Evolutionary conservation across 2,797 vertebrate species (phyloP), one percentile per base, ranked within the genome.

Genomic region (Tenualosa ilisha): DNA sequence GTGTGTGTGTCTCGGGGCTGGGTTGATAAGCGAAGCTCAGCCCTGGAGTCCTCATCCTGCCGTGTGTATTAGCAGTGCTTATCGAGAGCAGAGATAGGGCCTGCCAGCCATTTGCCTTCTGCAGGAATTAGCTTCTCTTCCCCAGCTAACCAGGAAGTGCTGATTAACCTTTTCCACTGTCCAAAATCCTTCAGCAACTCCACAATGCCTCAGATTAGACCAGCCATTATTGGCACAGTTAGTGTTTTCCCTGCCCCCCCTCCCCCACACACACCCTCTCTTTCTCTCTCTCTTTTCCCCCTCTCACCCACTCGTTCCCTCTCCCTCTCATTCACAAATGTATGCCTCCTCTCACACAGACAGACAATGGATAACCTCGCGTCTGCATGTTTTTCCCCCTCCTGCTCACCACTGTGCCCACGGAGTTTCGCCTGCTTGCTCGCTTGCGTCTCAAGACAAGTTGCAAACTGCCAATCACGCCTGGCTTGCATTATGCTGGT

Each of bases 61-160:
- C 96, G 95, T 96, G 96, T 96, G 96, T 97, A 97, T 97, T 97
- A 97, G 96, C 96, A 96, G 96, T 96, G 95, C 96, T 97, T 97
- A 97, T 97, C 96, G 96, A 95, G 93, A 92, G 93, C 95, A 95
- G 95, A 95, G 96, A 97, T 97, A 97, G 96, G 88, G 96, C 95
- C 96, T 91, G 94, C 94, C 96, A 96, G 96, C 95, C 96, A 96
- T 97, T 97, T 97, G 96, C 96, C 95, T 97, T 97, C 89, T 95
- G 96, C 96, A 96, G 96, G 96, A 97, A 97, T 97, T 97, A 97
- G 96, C 96, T 96, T 94, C 96, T 96, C 96, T 95, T 96, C 96
- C 95, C 95, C 94, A 95, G 96, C 96, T 96, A 96, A 96, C 96
- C 96, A 96, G 96, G 96, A 96, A 96, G 86, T 95, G 94, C 96